These are phyloP conservation scores for Campoplex capitator DNA, from an alignment of 2,888 invertebrate species.

Conservation along the genomic window DNA sequence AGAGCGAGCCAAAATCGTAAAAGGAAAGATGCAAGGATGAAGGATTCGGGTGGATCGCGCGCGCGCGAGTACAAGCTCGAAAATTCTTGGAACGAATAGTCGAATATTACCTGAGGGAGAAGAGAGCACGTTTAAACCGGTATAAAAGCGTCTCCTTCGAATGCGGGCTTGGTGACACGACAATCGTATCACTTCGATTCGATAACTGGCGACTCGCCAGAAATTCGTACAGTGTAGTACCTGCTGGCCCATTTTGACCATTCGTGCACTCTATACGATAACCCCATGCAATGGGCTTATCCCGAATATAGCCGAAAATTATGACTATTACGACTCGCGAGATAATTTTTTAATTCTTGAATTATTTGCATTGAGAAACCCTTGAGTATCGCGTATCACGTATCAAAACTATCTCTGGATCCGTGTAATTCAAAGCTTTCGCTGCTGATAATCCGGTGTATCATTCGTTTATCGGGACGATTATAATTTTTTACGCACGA, in stretches of 20 bases:
- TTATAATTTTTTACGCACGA: too few species aligned
- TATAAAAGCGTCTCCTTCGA: not conserved
- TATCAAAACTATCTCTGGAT: too few species aligned
- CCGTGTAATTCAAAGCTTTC: too few species aligned
- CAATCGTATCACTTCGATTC: conserved; percentile 67
- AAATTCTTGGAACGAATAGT: conserved; percentile 15
- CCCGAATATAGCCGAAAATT: not conserved
- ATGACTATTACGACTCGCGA: not conserved
- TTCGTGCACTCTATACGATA: conserved; percentile 40
- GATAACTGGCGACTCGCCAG: conserved; percentile 61
- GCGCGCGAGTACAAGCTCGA: not conserved
- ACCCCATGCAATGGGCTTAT: not conserved
- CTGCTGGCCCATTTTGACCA: conserved; percentile 36
- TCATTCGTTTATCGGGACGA: too few species aligned
- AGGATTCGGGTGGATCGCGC: not conserved
- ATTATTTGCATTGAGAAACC: not conserved
- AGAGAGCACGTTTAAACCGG: conserved; percentile 18
- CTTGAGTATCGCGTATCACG: too few species aligned
- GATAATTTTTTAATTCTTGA: not conserved
- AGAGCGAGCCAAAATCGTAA: not conserved
- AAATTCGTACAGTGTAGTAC: conserved; percentile 38
- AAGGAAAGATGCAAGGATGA: not conserved
- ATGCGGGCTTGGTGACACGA: conserved; percentile 57
- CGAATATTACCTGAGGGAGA: conserved; percentile 39
- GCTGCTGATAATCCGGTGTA: too few species aligned